Evolutionary conservation across 2,888 invertebrate species (phyloP), one percentile per base, ranked within the genome.

Genomic region (Tenthredo notha): DNA sequence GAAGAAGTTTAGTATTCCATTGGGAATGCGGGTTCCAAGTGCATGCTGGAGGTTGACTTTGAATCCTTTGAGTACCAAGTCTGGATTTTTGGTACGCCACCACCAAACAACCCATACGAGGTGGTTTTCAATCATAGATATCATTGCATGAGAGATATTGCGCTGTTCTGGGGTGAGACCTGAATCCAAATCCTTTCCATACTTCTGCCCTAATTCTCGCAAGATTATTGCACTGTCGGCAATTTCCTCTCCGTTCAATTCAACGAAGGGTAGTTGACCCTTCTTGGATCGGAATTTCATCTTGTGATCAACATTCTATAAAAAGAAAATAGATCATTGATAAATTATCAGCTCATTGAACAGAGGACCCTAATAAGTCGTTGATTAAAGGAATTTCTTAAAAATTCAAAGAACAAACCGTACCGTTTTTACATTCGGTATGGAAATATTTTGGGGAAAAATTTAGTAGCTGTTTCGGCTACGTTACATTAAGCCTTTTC

Each of bases 41-140:
- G 97, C 97, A 92, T 96, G 98, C 93, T 98, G 98, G 90, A 98
- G 95, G 93, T 98, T 98, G 90, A 98, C 96, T 95, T 98, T 98
- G 95, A 98, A 98, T 58, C 98, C 98, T 94, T 97, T 98, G 93
- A 98, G 95, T 88, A 98, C 96, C 84, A 90, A 88, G 90, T 98
- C 98, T n/a, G 98, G 97, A 93, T 97, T 97, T 95, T 98, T 98
- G 92, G 97, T 97, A 91, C 98, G 97, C 98, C 98, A 98, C 96
- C 97, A 98, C 93, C 97, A 95, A 86, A 98, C 96, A 90, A 98
- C 97, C 98, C 98, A 98, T 85, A 97, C 96, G 67, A 98, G 96
- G 93, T 98, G 98, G 93, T 98, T 98, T 94, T 98, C 98, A 90
- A 98, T 96, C 98, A 99, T 98, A 87, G 98, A 97, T 92, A 97